Base-by-base conservation (phyloP, 2,113 vertebrate species). In the Neofelis nebulosa region DNA sequence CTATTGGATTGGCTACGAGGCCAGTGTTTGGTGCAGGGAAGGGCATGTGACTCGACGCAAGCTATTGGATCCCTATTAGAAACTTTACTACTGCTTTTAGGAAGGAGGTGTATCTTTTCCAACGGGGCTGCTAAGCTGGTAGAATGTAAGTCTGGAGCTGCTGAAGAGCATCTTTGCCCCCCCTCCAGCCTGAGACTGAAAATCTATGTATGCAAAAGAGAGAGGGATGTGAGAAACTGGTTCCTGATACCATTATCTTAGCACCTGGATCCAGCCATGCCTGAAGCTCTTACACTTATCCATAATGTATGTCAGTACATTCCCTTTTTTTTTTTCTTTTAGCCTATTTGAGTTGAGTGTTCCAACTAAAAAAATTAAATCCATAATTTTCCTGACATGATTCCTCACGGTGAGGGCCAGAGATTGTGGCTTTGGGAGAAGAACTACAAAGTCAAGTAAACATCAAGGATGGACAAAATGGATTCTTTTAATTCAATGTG, bases 211-310 rank as follows among this genome's bases (percentile, higher is more conserved):
- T n/a, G 25, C 21, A 38, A 63, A 66, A 65, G 41, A 48, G 4
- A 80, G 45, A 55, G 36, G 3, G 5, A 66, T 2, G 29, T 27
- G 48, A 80, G 65, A 81, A 78, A 76, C 45, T 25, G 79, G 68
- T 50, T 83, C 57, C 45, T 50, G 33, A 25, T 12, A 27, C 18
- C 14, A 16, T 87, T 15, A 33, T 71, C 12, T 80, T 57, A 88
- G 45, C 33, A 5, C 65, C 83, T 92, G 80, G 82, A 86, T 76
- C 83, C 76, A 97, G 84, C 76, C 61, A 63, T 92, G 38, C 74
- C 90, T 95, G 95, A 97, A 97, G 84, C n/a, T 8, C 52, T 45
- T 52, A 13, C 7, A 61, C 16, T 74, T 91, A 65, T 78, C 55
- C 29, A 45, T 52, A 52, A 94, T 19, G 19, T 50, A 74, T 74